Evolutionary conservation across 1,140 invertebrate species (phyloP), one percentile per base, ranked within the genome.

Genomic region (Pogonomyrmex barbatus): DNA sequence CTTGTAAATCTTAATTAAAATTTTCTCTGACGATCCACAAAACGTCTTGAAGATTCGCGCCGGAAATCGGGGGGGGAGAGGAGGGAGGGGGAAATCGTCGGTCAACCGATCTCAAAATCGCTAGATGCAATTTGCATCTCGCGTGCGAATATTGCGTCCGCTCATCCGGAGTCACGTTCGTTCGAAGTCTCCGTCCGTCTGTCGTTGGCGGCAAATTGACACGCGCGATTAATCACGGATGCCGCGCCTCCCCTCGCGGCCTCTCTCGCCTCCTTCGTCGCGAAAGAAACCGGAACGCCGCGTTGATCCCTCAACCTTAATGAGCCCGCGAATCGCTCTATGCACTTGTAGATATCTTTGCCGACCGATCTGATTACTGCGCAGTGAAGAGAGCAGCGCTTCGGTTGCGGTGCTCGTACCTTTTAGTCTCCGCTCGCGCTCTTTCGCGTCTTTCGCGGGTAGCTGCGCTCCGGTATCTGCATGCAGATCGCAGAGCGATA

Each of bases 131-230:
- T 82, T 87, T 65, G 67, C 77, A 86, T 86, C 79, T 88, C 75
- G 63, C 52, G 56, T 75, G 85, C 62, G 50, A n/a, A 33, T 50
- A 17, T 17, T 8, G 36, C 60, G 24, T 50, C 62, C 73, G 73
- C 24, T 78, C 76, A 45, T 77, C 39, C 24, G 14, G 67, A 78
- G 33, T 79, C 77, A 82, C 60, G 45, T 62, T 63, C 62, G 56
- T 83, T 82, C 14, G 58, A 39, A 70, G 58, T 67, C 54, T 70
- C 24, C 70, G 85, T 77, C 78, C 63, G 77, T 70, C 70, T 54
- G 24, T 87, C 85, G 70, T 87, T 71, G 67, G 14, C 70, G 86
- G 58, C 75, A 79, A 89, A 89, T 89, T 89, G 88, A 85, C 79
- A 58, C 50, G 54, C 56, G 79, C 65, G 79, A 89, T 89, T 85